A percentile compares a stretch with the other conserved stretches of the same genome.
Conservation (phyloP, 2,888 invertebrate species). For the Drosophila kambysellisi region DNA sequence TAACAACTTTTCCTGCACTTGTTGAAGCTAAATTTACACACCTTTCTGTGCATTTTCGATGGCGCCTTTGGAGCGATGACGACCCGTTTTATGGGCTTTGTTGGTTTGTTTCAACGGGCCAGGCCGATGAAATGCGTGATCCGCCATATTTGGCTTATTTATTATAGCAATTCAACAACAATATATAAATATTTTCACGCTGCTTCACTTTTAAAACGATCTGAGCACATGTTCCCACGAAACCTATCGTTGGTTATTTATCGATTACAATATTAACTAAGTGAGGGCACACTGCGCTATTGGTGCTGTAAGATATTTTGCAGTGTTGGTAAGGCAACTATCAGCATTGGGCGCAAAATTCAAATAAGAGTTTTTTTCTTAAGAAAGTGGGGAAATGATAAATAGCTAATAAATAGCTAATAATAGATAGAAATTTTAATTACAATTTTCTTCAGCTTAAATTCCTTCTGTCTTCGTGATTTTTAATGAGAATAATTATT, state of each 20-base stretch:
- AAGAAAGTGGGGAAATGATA: too few species aligned
- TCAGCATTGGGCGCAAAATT: conserved; percentile 6
- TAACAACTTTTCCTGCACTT: conserved; percentile 4
- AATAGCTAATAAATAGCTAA: not conserved
- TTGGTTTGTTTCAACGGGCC: conserved; percentile 96
- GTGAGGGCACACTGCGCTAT: conserved; percentile 10
- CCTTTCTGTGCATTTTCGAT: conserved; percentile 92
- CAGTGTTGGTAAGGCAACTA: not conserved
- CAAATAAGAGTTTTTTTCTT: not conserved
- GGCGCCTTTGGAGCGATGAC: conserved; percentile 96
- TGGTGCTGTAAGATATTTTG: not conserved
- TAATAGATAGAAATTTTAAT: too few species aligned
- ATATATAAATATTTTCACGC: conserved; percentile 24
- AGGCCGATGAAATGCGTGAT: conserved; percentile 89
- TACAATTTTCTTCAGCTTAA: not conserved
- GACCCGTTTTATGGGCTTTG: conserved; percentile 96
- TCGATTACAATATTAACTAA: conserved; percentile 5
- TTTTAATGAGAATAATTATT: not conserved
- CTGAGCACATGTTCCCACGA: conserved; percentile 52
- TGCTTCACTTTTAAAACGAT: conserved; percentile 25
- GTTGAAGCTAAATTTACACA: conserved; percentile 84
- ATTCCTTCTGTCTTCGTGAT: not conserved
- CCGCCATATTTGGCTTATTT: conserved; percentile 70
- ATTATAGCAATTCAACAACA: not conserved
- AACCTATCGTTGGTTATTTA: conserved; percentile 9